A percentile compares a stretch with the other conserved stretches of the same genome.
Conservation (phyloP, 2,888 invertebrate species). For the Caenorhabditis sp. region DNA sequence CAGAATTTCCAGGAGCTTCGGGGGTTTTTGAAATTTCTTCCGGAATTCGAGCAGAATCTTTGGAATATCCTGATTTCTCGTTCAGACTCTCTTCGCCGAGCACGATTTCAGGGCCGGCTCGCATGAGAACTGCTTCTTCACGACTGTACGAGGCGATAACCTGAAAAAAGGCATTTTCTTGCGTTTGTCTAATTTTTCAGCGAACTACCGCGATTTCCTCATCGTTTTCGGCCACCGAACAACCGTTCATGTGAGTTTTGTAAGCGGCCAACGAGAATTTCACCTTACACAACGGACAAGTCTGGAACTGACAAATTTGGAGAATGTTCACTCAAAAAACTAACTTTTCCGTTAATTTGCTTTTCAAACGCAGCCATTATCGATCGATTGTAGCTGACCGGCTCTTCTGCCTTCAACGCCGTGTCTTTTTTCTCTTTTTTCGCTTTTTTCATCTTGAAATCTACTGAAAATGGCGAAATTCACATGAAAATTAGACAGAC, state of each 20-base stretch:
- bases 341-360: slow-evolving; percentile 53
- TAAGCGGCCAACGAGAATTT: slow-evolving; percentile 47
- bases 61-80: not conserved
- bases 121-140: slow-evolving; percentile 44
- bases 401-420: slow-evolving; percentile 12
- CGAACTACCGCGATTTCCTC: slow-evolving; percentile 28
- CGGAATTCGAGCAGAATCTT: not conserved
- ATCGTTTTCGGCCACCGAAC: slow-evolving; percentile 37
- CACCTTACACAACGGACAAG: slow-evolving; percentile 35
- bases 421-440: slow-evolving; percentile 21
- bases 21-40: not conserved
- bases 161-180: slow-evolving; percentile 11
- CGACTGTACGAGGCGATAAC: slow-evolving; percentile 31
- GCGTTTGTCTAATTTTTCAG: not conserved
- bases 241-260: slow-evolving; percentile 31
- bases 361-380: slow-evolving; percentile 52
- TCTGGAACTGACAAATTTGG: slow-evolving; percentile 16
- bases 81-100: slow-evolving; percentile 16
- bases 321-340: not conserved
- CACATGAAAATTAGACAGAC: too few relatives aligned
- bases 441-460: slow-evolving; percentile 31
- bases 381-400: slow-evolving; percentile 41
- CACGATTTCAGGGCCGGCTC: slow-evolving; percentile 53
- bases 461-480: too few relatives aligned
- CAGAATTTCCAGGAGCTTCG: not conserved